These are phyloP conservation scores for Halichoeres trimaculatus DNA, from an alignment of 2,113 vertebrate species.

Conservation along the genomic window DNA sequence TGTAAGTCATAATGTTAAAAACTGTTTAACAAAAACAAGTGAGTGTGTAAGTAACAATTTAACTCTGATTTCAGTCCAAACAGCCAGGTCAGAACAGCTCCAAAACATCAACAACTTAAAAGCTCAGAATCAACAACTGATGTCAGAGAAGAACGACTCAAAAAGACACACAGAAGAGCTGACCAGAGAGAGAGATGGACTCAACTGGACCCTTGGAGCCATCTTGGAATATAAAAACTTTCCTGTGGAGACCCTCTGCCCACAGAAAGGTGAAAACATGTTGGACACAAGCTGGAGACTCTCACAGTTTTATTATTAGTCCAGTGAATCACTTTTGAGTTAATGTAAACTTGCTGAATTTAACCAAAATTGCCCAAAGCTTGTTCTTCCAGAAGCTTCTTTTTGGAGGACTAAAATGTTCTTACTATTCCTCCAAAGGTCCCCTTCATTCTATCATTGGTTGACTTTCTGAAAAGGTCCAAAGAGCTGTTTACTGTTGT, in stretches of 20 bases:
- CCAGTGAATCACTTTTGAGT: too few relatives aligned
- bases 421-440: too few relatives aligned
- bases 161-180: constrained; percentile 12
- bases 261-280: constrained; percentile 43
- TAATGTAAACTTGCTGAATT: too few relatives aligned
- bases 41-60: background rate
- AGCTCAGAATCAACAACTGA: background rate
- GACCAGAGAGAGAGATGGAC: constrained; percentile 31
- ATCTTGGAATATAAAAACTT: constrained; percentile 36
- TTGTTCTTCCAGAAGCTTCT: too few relatives aligned
- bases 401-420: too few relatives aligned
- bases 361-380: too few relatives aligned
- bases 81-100: background rate
- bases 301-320: background rate
- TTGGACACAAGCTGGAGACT: too few relatives aligned
- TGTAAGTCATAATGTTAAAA: constrained; percentile 31
- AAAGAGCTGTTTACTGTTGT: too few relatives aligned
- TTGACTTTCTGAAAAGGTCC: too few relatives aligned
- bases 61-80: constrained; percentile 17
- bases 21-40: background rate
- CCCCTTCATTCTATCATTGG: too few relatives aligned
- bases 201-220: constrained; percentile 59
- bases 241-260: constrained; percentile 30
- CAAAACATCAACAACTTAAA: constrained; percentile 4
- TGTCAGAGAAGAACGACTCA: background rate